Evolutionary conservation across 2,113 vertebrate species (phyloP).

Genomic region (Pedetes capensis): DNA sequence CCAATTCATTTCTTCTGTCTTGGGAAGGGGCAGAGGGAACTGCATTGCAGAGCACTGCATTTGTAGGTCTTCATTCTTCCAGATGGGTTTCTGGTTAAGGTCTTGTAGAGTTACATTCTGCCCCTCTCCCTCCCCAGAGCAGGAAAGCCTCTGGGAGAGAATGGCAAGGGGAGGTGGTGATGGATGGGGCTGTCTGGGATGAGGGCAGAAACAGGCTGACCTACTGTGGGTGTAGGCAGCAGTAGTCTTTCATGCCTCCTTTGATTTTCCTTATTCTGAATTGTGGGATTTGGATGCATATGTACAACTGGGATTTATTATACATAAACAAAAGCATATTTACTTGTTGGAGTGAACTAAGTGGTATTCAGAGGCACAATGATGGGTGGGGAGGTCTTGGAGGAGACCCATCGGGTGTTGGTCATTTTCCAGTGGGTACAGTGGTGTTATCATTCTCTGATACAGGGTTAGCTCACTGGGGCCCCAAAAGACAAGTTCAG

Average conservation of each 20-base stretch:
- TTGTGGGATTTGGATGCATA: background rate
- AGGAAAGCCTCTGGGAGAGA: background rate
- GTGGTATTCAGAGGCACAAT: background rate
- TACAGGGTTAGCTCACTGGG: background rate
- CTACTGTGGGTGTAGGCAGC: rapidly evolving
- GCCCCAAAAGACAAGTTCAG: background rate
- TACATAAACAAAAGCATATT: background rate
- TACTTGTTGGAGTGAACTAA: background rate
- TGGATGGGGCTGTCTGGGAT: background rate
- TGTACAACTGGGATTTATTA: background rate
- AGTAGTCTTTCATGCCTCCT: background rate
- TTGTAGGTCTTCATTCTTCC: slow-evolving; percentile 10
- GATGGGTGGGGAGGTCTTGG: background rate
- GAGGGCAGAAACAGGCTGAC: background rate
- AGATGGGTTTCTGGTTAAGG: background rate
- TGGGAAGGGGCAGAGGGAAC: background rate
- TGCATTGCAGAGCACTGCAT: background rate
- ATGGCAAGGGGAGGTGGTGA: background rate
- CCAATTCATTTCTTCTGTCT: background rate
- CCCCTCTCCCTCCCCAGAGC: background rate
- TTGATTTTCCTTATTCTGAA: background rate
- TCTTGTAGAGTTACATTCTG: background rate
- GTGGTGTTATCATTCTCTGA: background rate
- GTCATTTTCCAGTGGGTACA: background rate
- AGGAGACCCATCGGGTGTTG: background rate